A percentile compares a stretch with the other conserved stretches of the same genome.
Conservation (phyloP, 2,797 vertebrate species). For the Lagocephalus sceleratus region DNA sequence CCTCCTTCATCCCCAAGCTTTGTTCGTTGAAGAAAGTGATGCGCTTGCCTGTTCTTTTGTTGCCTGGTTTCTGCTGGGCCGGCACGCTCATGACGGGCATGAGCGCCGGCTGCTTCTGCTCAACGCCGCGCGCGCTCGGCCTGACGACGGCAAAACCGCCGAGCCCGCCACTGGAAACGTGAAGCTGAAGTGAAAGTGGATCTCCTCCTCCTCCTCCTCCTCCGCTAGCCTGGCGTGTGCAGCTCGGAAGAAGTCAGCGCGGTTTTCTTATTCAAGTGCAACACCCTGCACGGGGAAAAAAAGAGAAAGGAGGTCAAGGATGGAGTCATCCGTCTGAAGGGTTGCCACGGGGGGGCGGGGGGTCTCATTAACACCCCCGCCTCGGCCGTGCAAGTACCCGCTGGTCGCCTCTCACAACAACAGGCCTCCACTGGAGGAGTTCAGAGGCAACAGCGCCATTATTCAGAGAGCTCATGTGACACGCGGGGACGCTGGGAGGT, state of each 20-base stretch:
- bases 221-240: constrained; percentile 31
- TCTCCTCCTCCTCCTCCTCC: constrained; percentile 6
- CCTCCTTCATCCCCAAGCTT: constrained; percentile 80
- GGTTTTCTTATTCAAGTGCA: constrained; percentile 60
- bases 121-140: neutral
- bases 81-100: constrained; percentile 93
- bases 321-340: constrained; percentile 42
- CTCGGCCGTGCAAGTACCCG: constrained; percentile 57
- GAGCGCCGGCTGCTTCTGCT: constrained; percentile 32
- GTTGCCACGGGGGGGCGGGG: constrained; percentile 23
- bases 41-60: constrained; percentile 90
- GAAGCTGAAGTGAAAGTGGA: no score
- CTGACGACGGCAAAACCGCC: neutral
- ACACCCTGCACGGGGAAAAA: constrained; percentile 66
- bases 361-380: constrained; percentile 47
- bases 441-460: constrained; percentile 34
- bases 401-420: constrained; percentile 70
- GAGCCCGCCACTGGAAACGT: no score
- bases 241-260: constrained; percentile 51
- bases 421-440: constrained; percentile 51
- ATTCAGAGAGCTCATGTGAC: constrained; percentile 48
- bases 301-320: constrained; percentile 53
- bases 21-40: constrained; percentile 88
- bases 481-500: constrained; percentile 3
- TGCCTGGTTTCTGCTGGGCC: constrained; percentile 88